Percentiles rank a stretch among this genome's conserved stretches.
phyloP scores from a whole-genome alignment of 2,888 invertebrate species.

The Tenodera sinensis region DNA sequence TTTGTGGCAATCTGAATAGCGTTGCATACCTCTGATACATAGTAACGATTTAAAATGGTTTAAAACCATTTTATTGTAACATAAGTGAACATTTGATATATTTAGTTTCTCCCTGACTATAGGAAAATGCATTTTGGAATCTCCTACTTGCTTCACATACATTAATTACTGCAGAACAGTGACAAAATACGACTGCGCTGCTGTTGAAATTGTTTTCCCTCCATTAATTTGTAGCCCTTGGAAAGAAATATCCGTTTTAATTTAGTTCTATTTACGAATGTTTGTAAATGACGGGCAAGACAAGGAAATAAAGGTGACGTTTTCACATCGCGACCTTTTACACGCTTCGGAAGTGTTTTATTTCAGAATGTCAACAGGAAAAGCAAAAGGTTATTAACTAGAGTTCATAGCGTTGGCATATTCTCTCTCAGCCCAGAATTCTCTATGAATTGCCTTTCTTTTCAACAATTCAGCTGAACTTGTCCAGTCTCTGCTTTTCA shows the following conservation, averaged over 20 bases:
- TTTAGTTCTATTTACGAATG: not conserved
- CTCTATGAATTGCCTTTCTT: too few relatives aligned
- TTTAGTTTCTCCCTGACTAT: too few relatives aligned
- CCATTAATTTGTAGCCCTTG: not conserved
- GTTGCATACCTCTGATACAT: too few relatives aligned
- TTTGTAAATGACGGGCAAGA: not conserved
- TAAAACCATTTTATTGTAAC: too few relatives aligned
- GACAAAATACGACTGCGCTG: not conserved
- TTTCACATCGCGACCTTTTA: not conserved
- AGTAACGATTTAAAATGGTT: too few relatives aligned
- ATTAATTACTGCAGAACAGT: not conserved
- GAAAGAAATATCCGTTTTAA: not conserved
- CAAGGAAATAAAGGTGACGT: not conserved
- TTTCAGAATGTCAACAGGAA: not conserved
- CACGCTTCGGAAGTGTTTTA: not conserved
- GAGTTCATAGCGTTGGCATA: too few relatives aligned
- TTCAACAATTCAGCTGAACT: too few relatives aligned
- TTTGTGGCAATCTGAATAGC: too few relatives aligned
- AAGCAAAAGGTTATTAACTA: too few relatives aligned
- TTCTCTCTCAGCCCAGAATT: too few relatives aligned
- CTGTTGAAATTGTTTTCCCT: not conserved
- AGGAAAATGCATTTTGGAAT: not conserved
- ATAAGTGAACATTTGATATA: too few relatives aligned
- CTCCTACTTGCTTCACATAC: not conserved
- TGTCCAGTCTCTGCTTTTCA: too few relatives aligned